These are phyloP conservation scores for Eristalis arbustorum DNA, from an alignment of 2,888 invertebrate species.

Conservation along the genomic window DNA sequence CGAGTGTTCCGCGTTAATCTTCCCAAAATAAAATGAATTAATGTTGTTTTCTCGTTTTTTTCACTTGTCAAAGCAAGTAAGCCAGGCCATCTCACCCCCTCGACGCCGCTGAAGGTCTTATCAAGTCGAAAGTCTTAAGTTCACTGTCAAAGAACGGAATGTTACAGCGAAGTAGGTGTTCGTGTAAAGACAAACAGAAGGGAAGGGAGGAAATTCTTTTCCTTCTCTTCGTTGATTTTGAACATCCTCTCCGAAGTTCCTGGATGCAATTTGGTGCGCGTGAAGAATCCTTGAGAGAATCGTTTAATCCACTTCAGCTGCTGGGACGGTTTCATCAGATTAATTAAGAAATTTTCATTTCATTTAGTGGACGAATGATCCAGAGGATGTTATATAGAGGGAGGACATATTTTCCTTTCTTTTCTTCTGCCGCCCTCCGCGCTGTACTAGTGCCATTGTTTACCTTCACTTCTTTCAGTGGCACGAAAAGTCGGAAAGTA, in stretches of 20 bases:
- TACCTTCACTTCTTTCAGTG: conserved; percentile 6
- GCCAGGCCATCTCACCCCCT: not conserved
- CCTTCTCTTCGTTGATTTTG: conserved; percentile 18
- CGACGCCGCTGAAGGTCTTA: not conserved
- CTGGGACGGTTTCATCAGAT: conserved; percentile 63
- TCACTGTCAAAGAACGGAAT: conserved; percentile 39
- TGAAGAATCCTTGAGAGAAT: conserved; percentile 54
- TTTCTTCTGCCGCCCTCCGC: not conserved
- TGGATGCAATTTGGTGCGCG: conserved; percentile 55
- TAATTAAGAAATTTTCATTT: conserved; percentile 70
- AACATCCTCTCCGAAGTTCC: not conserved
- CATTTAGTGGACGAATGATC: conserved; percentile 45
- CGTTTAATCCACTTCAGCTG: conserved; percentile 55
- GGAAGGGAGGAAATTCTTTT: conserved; percentile 2
- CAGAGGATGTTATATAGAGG: conserved; percentile 18
- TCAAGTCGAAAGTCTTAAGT: conserved; percentile 31
- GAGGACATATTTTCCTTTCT: conserved; percentile 15
- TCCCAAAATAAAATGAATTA: conserved; percentile 44
- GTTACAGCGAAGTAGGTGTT: conserved; percentile 24
- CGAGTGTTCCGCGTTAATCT: conserved; percentile 38
- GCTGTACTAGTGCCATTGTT: conserved; percentile 5
- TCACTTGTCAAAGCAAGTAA: conserved; percentile 24
- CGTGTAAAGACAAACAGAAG: conserved; percentile 39
- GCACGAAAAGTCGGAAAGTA: not conserved
- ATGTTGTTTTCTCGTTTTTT: conserved; percentile 27